Base-by-base conservation (phyloP, 1,140 invertebrate species). In the Trichonephila clavata region DNA sequence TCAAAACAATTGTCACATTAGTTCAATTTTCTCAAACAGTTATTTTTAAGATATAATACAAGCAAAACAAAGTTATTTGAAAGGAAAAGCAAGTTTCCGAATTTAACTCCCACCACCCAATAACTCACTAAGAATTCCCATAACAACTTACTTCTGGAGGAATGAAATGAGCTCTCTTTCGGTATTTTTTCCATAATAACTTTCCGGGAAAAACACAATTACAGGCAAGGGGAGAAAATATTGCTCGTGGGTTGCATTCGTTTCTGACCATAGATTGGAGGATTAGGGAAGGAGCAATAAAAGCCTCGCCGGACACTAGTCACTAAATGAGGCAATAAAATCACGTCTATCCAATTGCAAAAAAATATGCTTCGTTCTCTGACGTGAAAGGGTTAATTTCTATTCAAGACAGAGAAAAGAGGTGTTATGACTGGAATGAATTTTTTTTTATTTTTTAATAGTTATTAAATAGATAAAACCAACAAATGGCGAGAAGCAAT, bases 251-350 rank as follows among this genome's bases (percentile, higher is more conserved):
- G 32, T 63, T 86, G 84, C 84, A 86, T 86, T 86, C 21, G 61
- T 86, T 59, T 63, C 59, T 59, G 59, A 39, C 84, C 60, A 21
- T 59, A 60, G 84, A 86, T 86, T 86, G 84, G 32, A 32, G 84
- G 84, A 86, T 86, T 86, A 86, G 59, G 84, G 1, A 14, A 59
- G 18, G 6, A 59, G 59, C 59, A 86, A 63, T 83, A 86, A 86
- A 86, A 86, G 61, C 84, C 84, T 86, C 27, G n/a, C 27, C 57
- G 59, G 59, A 84, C 81, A 84, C 21, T 50, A 24, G 43, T 84
- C 50, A 24, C 84, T 24, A 84, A 84, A 84, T 57, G 81, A 84
- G 81, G 39, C 43, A 57, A 84, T 84, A 84, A 84, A 84, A 84
- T 84, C 81, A 24, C 10, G 43, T 57, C 81, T 57, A 59, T 57